A percentile compares a stretch with the other conserved stretches of the same genome.
Conservation (phyloP, 1,140 invertebrate species). For the Zaprionus taronus region DNA sequence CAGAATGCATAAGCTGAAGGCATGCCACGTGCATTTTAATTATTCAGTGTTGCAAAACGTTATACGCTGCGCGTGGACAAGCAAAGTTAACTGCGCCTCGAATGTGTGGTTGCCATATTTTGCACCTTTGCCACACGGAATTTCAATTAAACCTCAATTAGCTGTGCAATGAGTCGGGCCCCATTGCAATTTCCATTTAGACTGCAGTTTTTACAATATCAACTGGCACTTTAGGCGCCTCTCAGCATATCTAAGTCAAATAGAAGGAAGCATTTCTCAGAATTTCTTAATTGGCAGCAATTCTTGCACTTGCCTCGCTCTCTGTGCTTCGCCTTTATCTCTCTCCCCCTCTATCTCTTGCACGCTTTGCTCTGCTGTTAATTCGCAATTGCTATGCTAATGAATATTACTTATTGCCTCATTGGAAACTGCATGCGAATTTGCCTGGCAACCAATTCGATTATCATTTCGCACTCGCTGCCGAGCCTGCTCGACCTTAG, state of each 20-base stretch:
- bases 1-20: slow-evolving; percentile 36
- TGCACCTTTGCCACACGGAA: slow-evolving; percentile 33
- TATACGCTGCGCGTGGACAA: background rate
- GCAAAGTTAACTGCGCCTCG: slow-evolving; percentile 7
- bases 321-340: no score
- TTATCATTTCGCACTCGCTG: slow-evolving; percentile 48
- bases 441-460: slow-evolving; percentile 50
- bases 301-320: background rate
- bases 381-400: slow-evolving; percentile 12
- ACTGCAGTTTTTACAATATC: background rate
- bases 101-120: slow-evolving; percentile 19
- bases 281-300: background rate
- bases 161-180: slow-evolving; percentile 29
- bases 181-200: slow-evolving; percentile 3
- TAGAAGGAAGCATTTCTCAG: background rate
- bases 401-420: slow-evolving; percentile 7
- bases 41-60: slow-evolving; percentile 43
- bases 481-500: background rate
- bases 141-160: slow-evolving; percentile 70
- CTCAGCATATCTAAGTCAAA: background rate
- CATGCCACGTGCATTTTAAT: slow-evolving; percentile 39
- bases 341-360: background rate
- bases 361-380: background rate
- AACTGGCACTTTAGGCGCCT: background rate
- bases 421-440: slow-evolving; percentile 14